Evolutionary conservation across 1,140 invertebrate genomes (phyloP).

Genomic region (Aphidius ervi): DNA sequence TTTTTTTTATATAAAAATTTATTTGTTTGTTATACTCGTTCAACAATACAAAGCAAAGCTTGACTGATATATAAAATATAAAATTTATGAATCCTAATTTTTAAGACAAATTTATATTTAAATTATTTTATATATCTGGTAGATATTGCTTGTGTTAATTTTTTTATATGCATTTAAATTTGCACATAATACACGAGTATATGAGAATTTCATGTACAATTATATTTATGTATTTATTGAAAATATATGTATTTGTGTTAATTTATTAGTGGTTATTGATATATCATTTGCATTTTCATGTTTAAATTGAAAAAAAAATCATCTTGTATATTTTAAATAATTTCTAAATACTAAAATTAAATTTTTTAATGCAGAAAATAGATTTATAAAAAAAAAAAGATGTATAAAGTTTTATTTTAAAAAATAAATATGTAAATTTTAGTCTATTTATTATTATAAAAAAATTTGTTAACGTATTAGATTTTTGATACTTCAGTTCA

Average conservation of each 20-base stretch:
- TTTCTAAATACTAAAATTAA: too few species aligned
- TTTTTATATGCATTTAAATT: conserved; percentile 24
- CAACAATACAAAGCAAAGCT: too few species aligned
- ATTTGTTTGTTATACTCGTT: neutral
- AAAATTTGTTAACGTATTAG: conserved; percentile 26
- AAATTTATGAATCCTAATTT: too few species aligned
- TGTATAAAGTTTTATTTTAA: too few species aligned
- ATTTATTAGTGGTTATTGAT: neutral
- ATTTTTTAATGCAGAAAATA: too few species aligned
- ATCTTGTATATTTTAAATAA: too few species aligned
- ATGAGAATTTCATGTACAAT: conserved; percentile 10
- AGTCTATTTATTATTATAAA: conserved; percentile 37
- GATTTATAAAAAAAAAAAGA: too few species aligned
- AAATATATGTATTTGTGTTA: neutral
- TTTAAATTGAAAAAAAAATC: too few species aligned
- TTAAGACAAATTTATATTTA: too few species aligned
- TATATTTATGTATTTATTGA: conserved; percentile 4
- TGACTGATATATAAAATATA: too few species aligned
- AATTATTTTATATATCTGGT: neutral
- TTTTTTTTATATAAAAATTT: neutral
- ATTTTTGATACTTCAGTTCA: neutral
- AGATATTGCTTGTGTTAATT: neutral
- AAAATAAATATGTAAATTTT: conserved; percentile 31
- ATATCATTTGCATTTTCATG: too few species aligned
- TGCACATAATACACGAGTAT: conserved; percentile 32